Evolutionary conservation across 2,888 invertebrate species (phyloP).

Genomic region (Muscina levida): DNA sequence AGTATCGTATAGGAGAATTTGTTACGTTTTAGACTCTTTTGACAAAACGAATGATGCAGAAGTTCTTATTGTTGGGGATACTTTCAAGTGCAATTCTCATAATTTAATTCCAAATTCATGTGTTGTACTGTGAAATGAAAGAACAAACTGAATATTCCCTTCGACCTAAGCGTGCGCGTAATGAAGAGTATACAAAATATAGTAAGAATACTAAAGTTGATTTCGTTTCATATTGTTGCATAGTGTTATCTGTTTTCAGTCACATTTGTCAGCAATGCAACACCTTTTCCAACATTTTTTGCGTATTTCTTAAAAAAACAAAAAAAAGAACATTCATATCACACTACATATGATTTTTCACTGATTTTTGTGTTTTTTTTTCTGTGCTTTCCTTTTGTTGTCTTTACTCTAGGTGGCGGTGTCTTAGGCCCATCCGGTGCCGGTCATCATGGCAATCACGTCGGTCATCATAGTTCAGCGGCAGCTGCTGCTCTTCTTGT

Average conservation of each 20-base stretch:
- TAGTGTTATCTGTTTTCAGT: neutral
- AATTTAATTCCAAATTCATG: no score
- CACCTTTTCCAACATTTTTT: neutral
- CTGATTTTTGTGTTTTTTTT: constrained; percentile 48
- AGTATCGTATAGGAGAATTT: no score
- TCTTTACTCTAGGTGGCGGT: constrained; percentile 50
- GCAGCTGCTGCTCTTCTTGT: constrained; percentile 85
- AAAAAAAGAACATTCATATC: constrained; percentile 67
- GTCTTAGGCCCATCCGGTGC: constrained; percentile 56
- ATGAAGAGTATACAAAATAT: no score
- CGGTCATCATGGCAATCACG: constrained; percentile 80
- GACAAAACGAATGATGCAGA: no score
- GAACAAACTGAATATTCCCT: no score
- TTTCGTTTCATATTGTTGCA: no score
- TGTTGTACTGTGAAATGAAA: no score
- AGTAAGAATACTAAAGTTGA: no score
- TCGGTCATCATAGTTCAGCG: constrained; percentile 72
- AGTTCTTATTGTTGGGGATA: no score
- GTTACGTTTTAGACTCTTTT: no score
- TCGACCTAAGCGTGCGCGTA: no score
- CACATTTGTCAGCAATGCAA: neutral
- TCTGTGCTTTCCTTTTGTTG: neutral
- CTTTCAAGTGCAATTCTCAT: no score
- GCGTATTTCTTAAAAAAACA: constrained; percentile 56
- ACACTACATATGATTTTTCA: neutral